Evolutionary conservation across 2,797 vertebrate species (phyloP), one percentile per base, ranked within the genome.

Genomic region (Pelodytes ibericus): DNA sequence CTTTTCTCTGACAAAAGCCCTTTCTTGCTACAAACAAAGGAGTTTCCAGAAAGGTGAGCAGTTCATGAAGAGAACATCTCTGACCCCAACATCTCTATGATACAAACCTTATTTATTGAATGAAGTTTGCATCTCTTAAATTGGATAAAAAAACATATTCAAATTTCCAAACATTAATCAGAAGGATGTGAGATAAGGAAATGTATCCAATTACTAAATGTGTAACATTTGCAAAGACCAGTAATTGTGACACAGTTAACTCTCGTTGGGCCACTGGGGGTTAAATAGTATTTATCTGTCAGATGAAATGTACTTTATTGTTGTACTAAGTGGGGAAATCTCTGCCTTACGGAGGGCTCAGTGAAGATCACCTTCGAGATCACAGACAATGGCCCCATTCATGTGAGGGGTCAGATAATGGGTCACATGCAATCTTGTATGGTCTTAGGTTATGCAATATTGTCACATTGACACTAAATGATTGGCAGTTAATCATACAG

Each of bases 1-100:
- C 53, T 63, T 64, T 78, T 58, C 69, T 72, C n/a, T 62, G 75
- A 72, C 53, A 67, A 72, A 78, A 67, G 60, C 27, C 26, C 59
- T 27, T 57, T 57, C 33, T 57, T 39, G 58, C 60, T 71, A n/a
- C 60, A 33, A 60, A 72, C 56, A 66, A 64, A 66, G 60, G 44
- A 15, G 41, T 62, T 51, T 20, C 3, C 6, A 56, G 18, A 63
- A 72, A 72, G 59, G 49, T 58, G 75, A 65, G 68, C 3, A 71
- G 60, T 71, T 64, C 67, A 65, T 2, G 8, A 10, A 47, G 51
- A 27, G 31, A 27, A 10, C 22, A 6, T n/a, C 27, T 2, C 11
- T 56, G 47, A 30, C 47, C 47, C 31, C 9, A 24, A 36, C n/a
- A 51, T 56, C 15, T 18, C 47, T 11, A 11, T 29, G 11, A 49